A percentile compares a stretch with the other conserved stretches of the same genome.
These are phyloP conservation scores for Arremon brunneinucha DNA, from an alignment of 2,797 vertebrate genomes.

Conservation along the genomic window DNA sequence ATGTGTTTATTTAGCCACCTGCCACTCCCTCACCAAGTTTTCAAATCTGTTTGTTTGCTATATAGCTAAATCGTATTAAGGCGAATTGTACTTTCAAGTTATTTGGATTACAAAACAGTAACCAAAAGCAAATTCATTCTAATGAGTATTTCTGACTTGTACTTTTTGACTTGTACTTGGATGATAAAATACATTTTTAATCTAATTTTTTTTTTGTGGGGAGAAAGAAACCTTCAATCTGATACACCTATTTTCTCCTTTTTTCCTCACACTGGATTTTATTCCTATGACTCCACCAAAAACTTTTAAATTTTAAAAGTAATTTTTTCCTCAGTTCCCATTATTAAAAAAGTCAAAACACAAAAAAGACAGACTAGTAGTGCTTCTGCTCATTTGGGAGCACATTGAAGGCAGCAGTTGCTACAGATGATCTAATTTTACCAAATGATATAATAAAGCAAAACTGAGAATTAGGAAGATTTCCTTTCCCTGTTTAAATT, in stretches of 20 bases:
- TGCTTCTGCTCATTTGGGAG: not conserved
- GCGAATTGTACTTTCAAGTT: not conserved
- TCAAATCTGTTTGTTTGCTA: not conserved
- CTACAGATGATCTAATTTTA: not conserved
- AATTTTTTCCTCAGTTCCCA: not conserved
- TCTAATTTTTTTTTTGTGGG: not conserved
- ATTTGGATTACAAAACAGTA: not conserved
- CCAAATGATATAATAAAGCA: not conserved
- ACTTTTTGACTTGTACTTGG: not conserved
- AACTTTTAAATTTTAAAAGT: not conserved
- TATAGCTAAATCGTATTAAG: not conserved
- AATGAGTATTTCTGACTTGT: not conserved
- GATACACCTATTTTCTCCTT: not conserved
- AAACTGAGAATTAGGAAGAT: not conserved
- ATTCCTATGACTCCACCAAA: not conserved
- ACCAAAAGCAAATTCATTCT: not conserved
- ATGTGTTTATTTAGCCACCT: conserved; percentile 24
- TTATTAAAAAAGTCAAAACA: not conserved
- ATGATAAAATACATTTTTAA: not conserved
- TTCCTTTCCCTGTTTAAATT: not conserved
- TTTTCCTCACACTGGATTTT: not conserved
- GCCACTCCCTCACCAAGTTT: conserved; percentile 13
- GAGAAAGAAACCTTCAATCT: not conserved
- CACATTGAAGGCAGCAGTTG: not conserved
- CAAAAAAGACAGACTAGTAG: not conserved